Base-by-base conservation (phyloP, 2,113 vertebrate species). In the Oryzias woworae region DNA sequence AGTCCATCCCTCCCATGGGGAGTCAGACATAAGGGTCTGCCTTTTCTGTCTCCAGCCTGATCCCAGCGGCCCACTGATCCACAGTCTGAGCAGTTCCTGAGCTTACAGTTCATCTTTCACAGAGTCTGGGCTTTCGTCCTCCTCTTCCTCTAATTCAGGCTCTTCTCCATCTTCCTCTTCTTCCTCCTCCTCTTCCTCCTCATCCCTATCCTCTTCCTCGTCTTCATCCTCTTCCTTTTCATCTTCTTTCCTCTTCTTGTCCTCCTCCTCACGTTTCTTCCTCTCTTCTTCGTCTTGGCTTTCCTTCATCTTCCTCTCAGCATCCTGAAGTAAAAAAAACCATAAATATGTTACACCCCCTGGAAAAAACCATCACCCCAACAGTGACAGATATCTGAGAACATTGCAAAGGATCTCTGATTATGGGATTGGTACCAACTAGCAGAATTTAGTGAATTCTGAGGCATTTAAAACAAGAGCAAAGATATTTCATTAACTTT, bases 231-330 rank as follows among this genome's bases (percentile, higher is more conserved):
- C 83, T 0, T 88, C 78, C 5, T 88, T 64, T 1, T 86, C 76
- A 8, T 83, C 77, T 3, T 88, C 88, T 66, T 77, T 89, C 67
- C 87, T 85, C 62, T 64, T 64, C 5, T 59, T 77, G 47, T 74
- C 80, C 58, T 90, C 90, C 22, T 88, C 90, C 46, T 93, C 82
- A 14, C 54, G 89, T 58, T 84, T 89, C 73, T 91, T 62, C 68
- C 92, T 88, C 49, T 92, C 90, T 13, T 91, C 87, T 66, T 93
- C 94, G 52, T 90, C 90, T 54, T 91, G 88, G 15, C 83, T 69
- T 49, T 94, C 89, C 79, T 93, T 94, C 88, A 91, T 93, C 72
- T 90, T 92, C 78, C 89, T 93, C 73, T 96, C 92, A 53, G 90
- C 62, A 8, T 93, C 93, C 94, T 95, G 72, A 7, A 53, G 53